Conservation (phyloP, 2,888 invertebrate species). For the Keiferia lycopersicella region DNA sequence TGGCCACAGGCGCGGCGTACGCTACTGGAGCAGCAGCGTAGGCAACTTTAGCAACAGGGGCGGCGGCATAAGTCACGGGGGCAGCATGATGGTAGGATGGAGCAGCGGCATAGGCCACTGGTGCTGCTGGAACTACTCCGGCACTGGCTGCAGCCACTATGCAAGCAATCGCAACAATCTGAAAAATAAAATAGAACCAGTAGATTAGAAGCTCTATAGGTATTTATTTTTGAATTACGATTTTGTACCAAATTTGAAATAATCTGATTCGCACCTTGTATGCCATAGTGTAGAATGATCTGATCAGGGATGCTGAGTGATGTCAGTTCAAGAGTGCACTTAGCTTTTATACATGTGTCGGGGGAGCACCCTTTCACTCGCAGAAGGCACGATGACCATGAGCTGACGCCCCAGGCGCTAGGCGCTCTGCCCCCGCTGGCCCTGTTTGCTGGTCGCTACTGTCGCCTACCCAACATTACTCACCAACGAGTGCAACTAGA, state of each 20-base stretch:
- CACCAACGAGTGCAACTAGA: neutral
- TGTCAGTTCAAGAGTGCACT: slow-evolving; percentile 57
- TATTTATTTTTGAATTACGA: neutral
- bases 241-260: neutral
- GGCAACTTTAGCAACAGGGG: slow-evolving; percentile 47
- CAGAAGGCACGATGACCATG: slow-evolving; percentile 53
- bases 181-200: slow-evolving; percentile 36
- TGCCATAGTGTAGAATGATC: slow-evolving; percentile 61
- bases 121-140: slow-evolving; percentile 47
- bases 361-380: slow-evolving; percentile 76
- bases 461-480: slow-evolving; percentile 3
- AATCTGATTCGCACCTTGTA: slow-evolving; percentile 61
- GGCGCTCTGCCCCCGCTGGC: slow-evolving; percentile 30
- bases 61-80: slow-evolving; percentile 44
- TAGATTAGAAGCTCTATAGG: neutral
- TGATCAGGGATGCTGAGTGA: slow-evolving; percentile 67
- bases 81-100: slow-evolving; percentile 46
- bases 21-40: slow-evolving; percentile 48
- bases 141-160: slow-evolving; percentile 65
- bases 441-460: neutral
- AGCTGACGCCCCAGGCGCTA: slow-evolving; percentile 57
- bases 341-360: slow-evolving; percentile 67
- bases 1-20: slow-evolving; percentile 44
- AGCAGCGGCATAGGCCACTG: slow-evolving; percentile 40
- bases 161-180: slow-evolving; percentile 66